These are phyloP conservation scores for Agelas oroides DNA, from an alignment of 37 sponge, comb jelly and placozoan genomes.

Conservation along the genomic window DNA sequence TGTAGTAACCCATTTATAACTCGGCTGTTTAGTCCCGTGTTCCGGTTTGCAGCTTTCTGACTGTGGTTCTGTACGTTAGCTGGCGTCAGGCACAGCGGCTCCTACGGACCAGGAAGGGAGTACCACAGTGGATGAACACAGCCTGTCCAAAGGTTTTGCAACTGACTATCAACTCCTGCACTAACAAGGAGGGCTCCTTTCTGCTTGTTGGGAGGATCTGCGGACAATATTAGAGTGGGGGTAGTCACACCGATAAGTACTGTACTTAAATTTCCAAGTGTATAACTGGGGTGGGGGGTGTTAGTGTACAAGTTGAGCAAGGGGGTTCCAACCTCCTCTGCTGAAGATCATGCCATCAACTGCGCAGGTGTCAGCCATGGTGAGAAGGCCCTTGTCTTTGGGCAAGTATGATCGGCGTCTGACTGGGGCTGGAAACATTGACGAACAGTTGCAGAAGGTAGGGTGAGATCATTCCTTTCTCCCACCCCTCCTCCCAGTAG, in stretches of 20 bases:
- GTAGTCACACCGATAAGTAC: too few relatives aligned
- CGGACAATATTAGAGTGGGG: neutral
- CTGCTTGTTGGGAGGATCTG: neutral
- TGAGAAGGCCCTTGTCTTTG: neutral
- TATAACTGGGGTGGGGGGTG: too few relatives aligned
- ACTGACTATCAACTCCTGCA: neutral
- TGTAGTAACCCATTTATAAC: too few relatives aligned
- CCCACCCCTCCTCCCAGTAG: neutral
- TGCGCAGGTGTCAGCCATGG: neutral
- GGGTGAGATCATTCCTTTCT: too few relatives aligned
- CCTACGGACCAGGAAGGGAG: neutral
- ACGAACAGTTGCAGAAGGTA: constrained; percentile 66
- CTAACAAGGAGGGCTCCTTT: neutral
- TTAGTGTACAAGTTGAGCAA: too few relatives aligned
- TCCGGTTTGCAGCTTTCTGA: constrained; percentile 38
- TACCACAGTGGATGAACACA: constrained; percentile 21
- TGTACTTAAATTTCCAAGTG: too few relatives aligned
- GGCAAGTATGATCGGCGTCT: constrained; percentile 24
- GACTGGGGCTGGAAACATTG: constrained; percentile 61
- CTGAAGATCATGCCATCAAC: too few relatives aligned
- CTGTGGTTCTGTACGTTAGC: constrained; percentile 39
- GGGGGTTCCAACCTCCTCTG: too few relatives aligned
- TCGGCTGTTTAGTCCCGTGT: too few relatives aligned
- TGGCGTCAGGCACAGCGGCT: constrained; percentile 42
- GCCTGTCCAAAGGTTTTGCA: constrained; percentile 31